Base-by-base conservation (phyloP, 2,797 vertebrate genomes). In the Artibeus jamaicensis region DNA sequence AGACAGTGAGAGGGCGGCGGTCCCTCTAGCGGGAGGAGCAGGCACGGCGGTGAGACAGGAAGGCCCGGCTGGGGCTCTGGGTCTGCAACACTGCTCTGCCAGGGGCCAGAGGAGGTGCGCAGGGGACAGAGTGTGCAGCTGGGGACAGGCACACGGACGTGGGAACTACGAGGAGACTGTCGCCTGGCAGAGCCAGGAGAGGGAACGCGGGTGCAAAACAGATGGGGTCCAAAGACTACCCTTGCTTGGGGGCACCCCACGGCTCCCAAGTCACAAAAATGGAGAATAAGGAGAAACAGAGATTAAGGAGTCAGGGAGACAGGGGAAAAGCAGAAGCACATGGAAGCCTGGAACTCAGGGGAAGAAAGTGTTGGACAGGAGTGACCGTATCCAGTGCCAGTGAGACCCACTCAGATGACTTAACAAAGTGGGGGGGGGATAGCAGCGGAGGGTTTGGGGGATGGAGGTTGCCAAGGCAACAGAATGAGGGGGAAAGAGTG, bases 141-240 rank as follows among this genome's bases (percentile, higher is more conserved):
- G 42, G 44, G n/a, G 37, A 12, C 44, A 50, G 42, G 83, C 6
- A 29, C 0, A 39, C 50, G 44, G 21, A 26, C 5, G 12, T 2
- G 46, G 26, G 46, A 59, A 83, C 9, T 18, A n/a, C 1, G 19
- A 89, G 50, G 6, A 62, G 3, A 12, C 0, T 0, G 0, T 1
- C 50, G 62, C n/a, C 46, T 9, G 0, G 2, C 16, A 32, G 74
- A 89, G 65, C 32, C 26, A 53, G 29, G 21, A 59, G 6, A 73
- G 9, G 18, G 74, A 48, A 6, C 18, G 7, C 37, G 76, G 70
- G 46, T 2, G 22, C 55, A 44, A 73, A 65, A 46, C 0, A 59
- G 34, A 50, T 9, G n/a, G 92, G 42, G 55, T 16, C 9, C 48
- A 65, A 12, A 81, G 26, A 62, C 16, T 5, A 6, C 44, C 29